Base-by-base conservation (phyloP, 2,888 invertebrate species). In the Lampropteryx suffumata region DNA sequence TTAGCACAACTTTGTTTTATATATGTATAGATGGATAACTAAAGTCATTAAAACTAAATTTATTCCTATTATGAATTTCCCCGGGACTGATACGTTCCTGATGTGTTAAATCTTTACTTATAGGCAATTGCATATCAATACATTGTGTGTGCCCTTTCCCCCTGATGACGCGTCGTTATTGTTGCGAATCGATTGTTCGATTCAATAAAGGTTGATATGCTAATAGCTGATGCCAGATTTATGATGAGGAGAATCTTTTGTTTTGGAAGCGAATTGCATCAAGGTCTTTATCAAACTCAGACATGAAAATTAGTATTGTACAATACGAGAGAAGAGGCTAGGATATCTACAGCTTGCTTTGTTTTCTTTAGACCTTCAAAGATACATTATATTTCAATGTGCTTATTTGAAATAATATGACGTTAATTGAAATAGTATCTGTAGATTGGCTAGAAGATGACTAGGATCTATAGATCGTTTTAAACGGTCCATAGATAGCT, bases 131-230 rank as follows among this genome's bases (percentile, higher is more conserved):
- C 44, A 41, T 33, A 48, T 55, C 55, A 34, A 51, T 46, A 53
- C 46, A 41, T 37, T 44, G 29, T 37, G 28, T 34, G 10, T 53
- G 53, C 53, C 53, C 53, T 53, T 53, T 53, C 35, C 43, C 39
- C 24, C 33, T 48, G 47, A 71, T 73, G 73, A 76, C 69, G 62
- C 71, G 71, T 76, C 74, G 68, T 72, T 74, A 73, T 72, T 73
- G 65, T 69, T 68, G 56, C 43, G 42, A 52, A 43, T 49, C 62
- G 51, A 62, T 62, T 62, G 62, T 62, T 60, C 54, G 35, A 58
- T 55, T 56, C 57, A 57, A 57, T 52, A 58, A 59, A 57, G 55
- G 57, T 57, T 55, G 54, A 52, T 56, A 60, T 61, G 60, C 47
- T 58, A 58, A 61, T 53, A 42, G 53, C 39, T 36, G 28, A 11